phyloP scores from a whole-genome alignment of 2,113 vertebrate species.

The Bettongia penicillata region DNA sequence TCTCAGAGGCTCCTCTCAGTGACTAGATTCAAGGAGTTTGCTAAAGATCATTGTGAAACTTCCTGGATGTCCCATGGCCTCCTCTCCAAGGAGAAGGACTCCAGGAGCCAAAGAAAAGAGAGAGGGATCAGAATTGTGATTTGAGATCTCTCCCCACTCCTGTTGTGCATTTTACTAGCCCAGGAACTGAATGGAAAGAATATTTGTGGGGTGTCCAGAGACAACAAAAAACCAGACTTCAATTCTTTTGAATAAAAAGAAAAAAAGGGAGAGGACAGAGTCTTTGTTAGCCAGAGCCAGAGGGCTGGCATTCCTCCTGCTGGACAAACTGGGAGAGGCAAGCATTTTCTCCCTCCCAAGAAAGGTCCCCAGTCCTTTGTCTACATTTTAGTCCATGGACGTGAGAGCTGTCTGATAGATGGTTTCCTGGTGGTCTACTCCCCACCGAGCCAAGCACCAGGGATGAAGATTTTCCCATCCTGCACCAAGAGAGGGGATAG shows the following conservation, averaged over 20 bases:
- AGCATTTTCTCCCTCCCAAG: neutral
- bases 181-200: neutral
- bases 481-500: constrained; percentile 41
- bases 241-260: neutral
- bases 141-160: neutral
- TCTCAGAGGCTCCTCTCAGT: neutral
- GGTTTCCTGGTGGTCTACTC: neutral
- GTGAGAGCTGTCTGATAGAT: neutral
- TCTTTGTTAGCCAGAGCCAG: neutral
- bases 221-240: neutral
- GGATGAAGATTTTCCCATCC: neutral
- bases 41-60: too few species aligned
- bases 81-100: too few species aligned
- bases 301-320: neutral
- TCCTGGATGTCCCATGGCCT: too few species aligned
- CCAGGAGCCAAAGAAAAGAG: neutral
- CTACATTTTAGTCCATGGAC: neutral
- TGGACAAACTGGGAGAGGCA: neutral
- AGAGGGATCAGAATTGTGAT: neutral
- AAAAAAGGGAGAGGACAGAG: neutral
- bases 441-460: neutral
- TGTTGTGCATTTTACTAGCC: neutral
- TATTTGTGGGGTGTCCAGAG: neutral
- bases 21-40: neutral
- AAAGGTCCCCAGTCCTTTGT: neutral